phyloP scores from a whole-genome alignment of 2,888 invertebrate species.

The Minunthozetes semirufus region DNA sequence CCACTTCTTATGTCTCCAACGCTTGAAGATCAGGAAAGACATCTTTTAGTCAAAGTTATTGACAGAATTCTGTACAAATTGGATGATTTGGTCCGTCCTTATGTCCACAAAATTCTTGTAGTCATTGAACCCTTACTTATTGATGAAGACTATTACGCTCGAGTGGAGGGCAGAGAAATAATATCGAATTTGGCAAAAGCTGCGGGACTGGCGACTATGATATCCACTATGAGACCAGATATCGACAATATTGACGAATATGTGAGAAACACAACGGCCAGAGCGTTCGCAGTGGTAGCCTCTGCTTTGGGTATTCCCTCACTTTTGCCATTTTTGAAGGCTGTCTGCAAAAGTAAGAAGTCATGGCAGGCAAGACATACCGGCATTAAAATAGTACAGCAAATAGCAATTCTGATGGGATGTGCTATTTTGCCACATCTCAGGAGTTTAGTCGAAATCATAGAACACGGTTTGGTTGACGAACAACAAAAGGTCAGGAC shows the following conservation, averaged over 20 bases:
- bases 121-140: constrained; percentile 97
- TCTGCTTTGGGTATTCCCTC: constrained; percentile 98
- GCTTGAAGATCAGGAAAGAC: constrained; percentile 96
- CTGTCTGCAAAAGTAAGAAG: constrained; percentile 97
- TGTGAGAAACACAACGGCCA: constrained; percentile 96
- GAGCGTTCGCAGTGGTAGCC: constrained; percentile 99
- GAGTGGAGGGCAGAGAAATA: constrained; percentile 98
- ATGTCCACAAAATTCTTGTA: constrained; percentile 98
- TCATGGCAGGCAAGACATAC: constrained; percentile 98
- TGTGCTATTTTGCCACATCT: constrained; percentile 98
- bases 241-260: constrained; percentile 99
- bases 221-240: constrained; percentile 99
- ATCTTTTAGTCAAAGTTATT: constrained; percentile 96
- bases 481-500: constrained; percentile 99
- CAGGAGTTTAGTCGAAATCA: constrained; percentile 95
- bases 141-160: constrained; percentile 99
- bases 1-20: constrained; percentile 99
- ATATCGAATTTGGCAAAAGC: constrained; percentile 99
- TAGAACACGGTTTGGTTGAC: constrained; percentile 94
- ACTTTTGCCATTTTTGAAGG: constrained; percentile 92
- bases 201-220: constrained; percentile 98
- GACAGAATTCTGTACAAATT: constrained; percentile 96
- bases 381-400: constrained; percentile 99
- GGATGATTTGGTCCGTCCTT: constrained; percentile 96
- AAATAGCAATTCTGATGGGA: constrained; percentile 99